Conservation (phyloP, 2,888 invertebrate species). For the Linyphia triangularis region DNA sequence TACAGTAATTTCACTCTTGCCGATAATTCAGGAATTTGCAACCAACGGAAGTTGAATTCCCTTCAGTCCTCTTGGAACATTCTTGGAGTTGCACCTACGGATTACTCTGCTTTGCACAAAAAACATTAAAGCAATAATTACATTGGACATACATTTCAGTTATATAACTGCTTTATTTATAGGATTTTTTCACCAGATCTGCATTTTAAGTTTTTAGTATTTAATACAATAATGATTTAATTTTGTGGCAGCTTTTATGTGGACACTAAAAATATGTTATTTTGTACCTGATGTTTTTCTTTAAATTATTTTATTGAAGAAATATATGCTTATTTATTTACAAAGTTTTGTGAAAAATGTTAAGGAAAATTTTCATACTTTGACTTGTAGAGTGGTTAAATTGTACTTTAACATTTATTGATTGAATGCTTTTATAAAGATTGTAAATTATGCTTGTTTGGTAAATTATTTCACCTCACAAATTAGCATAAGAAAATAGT, state of each 20-base stretch:
- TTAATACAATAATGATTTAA: neutral
- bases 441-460: too few relatives aligned
- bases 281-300: too few relatives aligned
- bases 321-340: too few relatives aligned
- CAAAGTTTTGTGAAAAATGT: too few relatives aligned
- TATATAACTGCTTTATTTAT: neutral
- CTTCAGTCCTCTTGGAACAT: constrained; percentile 68
- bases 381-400: too few relatives aligned
- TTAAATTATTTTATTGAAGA: too few relatives aligned
- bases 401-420: too few relatives aligned
- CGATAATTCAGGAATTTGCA: neutral
- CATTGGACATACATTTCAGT: neutral
- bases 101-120: constrained; percentile 38
- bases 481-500: too few relatives aligned
- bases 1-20: constrained; percentile 53
- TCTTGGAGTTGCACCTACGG: constrained; percentile 55
- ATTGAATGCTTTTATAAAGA: too few relatives aligned
- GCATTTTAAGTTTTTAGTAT: neutral
- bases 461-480: too few relatives aligned
- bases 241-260: neutral
- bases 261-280: too few relatives aligned
- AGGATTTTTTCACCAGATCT: neutral
- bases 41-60: constrained; percentile 32
- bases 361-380: too few relatives aligned
- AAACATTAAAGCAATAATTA: neutral